A percentile compares a stretch with the other conserved stretches of the same genome.
These are phyloP conservation scores for Bombus ignitus DNA, from an alignment of 1,140 invertebrate genomes.

Conservation along the genomic window DNA sequence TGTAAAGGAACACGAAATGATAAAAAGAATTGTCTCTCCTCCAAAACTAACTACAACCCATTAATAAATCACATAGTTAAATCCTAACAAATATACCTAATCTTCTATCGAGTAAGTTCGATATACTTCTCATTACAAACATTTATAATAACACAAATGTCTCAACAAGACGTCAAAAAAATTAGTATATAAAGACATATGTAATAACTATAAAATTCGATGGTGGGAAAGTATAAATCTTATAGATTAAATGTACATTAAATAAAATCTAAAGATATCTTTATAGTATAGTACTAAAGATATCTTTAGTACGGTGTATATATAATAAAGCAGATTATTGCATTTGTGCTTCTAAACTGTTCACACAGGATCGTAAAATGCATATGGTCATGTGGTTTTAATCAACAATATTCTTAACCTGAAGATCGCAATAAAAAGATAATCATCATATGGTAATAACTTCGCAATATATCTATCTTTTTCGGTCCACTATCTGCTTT, in stretches of 20 bases:
- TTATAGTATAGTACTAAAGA: too few relatives aligned
- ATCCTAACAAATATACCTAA: not conserved
- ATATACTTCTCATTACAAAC: not conserved
- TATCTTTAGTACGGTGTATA: slow-evolving; percentile 15
- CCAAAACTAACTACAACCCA: not conserved
- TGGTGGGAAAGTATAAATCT: not conserved
- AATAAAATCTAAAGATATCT: slow-evolving; percentile 8
- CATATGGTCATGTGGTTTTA: not conserved
- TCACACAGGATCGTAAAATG: not conserved
- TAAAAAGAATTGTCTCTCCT: not conserved
- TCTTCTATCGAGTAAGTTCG: not conserved
- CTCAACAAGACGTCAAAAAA: slow-evolving; percentile 14
- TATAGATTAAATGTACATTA: slow-evolving; percentile 11
- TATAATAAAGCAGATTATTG: slow-evolving; percentile 33
- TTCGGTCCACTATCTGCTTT: not conserved
- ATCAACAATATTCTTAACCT: not conserved
- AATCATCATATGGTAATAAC: not conserved
- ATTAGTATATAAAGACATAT: slow-evolving; percentile 1
- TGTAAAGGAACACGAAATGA: slow-evolving; percentile 11
- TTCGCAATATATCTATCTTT: not conserved
- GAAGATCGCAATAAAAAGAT: slow-evolving; percentile 22
- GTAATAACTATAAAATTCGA: slow-evolving; percentile 28
- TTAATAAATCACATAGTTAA: slow-evolving; percentile 9
- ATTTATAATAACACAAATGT: slow-evolving; percentile 7
- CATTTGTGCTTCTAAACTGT: slow-evolving; percentile 32